Percentiles rank a stretch among this genome's conserved stretches.
Evolutionary conservation across 2,797 vertebrate genomes (phyloP).

Genomic region (Hybognathus amarus): DNA sequence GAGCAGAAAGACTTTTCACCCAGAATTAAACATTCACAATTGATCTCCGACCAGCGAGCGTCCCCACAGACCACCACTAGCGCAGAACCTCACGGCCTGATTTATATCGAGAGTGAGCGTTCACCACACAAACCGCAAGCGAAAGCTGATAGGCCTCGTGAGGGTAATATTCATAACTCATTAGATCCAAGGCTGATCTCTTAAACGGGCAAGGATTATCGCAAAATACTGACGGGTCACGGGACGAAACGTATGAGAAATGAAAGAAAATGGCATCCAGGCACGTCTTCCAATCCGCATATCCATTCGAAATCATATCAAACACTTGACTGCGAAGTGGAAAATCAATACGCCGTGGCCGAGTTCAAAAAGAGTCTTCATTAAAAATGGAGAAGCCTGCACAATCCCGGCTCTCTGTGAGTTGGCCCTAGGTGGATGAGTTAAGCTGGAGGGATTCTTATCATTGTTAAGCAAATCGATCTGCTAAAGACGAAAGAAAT

Average conservation of each 20-base stretch:
- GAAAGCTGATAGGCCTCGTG: conserved; percentile 48
- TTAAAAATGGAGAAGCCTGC: conserved; percentile 70
- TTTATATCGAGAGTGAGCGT: conserved; percentile 57
- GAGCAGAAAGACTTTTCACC: conserved; percentile 58
- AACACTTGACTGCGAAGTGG: conserved; percentile 61
- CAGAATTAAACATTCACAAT: conserved; percentile 63
- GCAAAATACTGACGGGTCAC: conserved; percentile 63
- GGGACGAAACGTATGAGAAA: conserved; percentile 51
- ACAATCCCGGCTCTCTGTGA: conserved; percentile 49
- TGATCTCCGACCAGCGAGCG: conserved; percentile 62
- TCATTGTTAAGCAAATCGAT: conserved; percentile 73
- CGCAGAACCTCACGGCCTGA: conserved; percentile 60
- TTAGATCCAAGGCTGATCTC: conserved; percentile 57
- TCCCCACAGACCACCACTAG: conserved; percentile 62
- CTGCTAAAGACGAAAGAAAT: conserved; percentile 56
- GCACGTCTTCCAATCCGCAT: conserved; percentile 54
- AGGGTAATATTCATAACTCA: conserved; percentile 62
- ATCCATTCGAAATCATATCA: conserved; percentile 67
- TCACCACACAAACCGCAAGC: conserved; percentile 25
- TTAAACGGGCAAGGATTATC: conserved; percentile 69
- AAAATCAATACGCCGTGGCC: conserved; percentile 72
- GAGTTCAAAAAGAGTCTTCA: conserved; percentile 72
- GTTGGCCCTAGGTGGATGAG: conserved; percentile 59
- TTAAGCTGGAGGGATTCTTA: conserved; percentile 69
- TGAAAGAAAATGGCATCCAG: conserved; percentile 57